Evolutionary conservation across 2,797 vertebrate genomes (phyloP), one percentile per base, ranked within the genome.

Genomic region (Melanotaenia parkinsoni): DNA sequence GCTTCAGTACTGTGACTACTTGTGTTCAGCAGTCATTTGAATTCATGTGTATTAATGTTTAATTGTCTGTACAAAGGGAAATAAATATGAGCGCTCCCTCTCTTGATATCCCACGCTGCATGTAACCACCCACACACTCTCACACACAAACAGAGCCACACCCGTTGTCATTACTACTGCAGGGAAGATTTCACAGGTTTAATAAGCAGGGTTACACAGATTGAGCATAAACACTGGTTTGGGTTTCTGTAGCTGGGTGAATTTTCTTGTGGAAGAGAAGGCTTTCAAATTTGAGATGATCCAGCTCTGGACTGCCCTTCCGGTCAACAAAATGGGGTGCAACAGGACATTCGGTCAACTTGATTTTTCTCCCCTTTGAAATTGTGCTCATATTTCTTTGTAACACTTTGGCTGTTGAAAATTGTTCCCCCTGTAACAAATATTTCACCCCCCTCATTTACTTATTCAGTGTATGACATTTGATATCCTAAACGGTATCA

Each of bases 121-220:
- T 61, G 58, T 63, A 35, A 45, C 37, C 74, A 45, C 79, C 69
- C 33, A 22, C 73, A 20, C 61, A 14, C 63, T 3, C 58, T 10
- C 51, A 65, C 63, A 67, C 67, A 26, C 30, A 67, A 67, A 67
- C 24, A 63, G 24, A 75, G 58, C 20, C 0, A 37, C 43, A 6
- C 58, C 50, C 59, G 53, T 67, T 38, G 72, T 65, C 64, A 28
- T 33, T 50, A 30, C 67, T 63, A 74, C 35, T 65, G 68, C 50
- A 56, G 37, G 20, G 32, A 56, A 14, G 13, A 53, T 61, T 51
- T 74, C 53, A 2, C 68, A 70, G 62, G 6, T 70, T 71, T 47
- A 18, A 76, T 70, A 61, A 77, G 45, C 28, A 70, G 53, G 67
- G 82, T 72, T 40, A 30, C 14, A 58, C 32, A 50, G 66, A 74